A percentile compares a stretch with the other conserved stretches of the same genome.
Evolutionary conservation across 2,113 vertebrate species (phyloP).

Genomic region (Promerops cafer): DNA sequence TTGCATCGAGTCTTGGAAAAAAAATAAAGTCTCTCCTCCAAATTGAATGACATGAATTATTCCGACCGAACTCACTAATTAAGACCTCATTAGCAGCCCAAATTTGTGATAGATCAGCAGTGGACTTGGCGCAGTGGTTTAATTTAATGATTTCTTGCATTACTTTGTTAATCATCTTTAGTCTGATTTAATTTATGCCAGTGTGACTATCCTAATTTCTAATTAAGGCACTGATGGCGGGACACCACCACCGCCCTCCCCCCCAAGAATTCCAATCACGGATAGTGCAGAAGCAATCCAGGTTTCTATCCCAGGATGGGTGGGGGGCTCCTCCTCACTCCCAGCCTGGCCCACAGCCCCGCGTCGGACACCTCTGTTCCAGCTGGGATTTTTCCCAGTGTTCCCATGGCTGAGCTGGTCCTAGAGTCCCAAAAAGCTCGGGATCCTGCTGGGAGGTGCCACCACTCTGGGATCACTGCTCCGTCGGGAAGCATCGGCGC

Average conservation of each 20-base stretch:
- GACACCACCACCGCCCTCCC: not conserved
- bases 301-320: not conserved
- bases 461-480: not conserved
- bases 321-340: no score
- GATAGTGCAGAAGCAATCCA: not conserved
- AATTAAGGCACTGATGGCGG: constrained; percentile 74
- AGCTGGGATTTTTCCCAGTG: fast-evolving
- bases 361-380: fast-evolving
- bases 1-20: not conserved
- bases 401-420: not conserved
- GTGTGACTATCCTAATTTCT: constrained; percentile 77
- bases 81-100: constrained; percentile 80
- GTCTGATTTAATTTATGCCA: constrained; percentile 80
- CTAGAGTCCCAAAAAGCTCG: not conserved
- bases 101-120: constrained; percentile 79
- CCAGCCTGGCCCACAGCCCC: not conserved
- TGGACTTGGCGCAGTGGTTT: constrained; percentile 75
- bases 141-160: constrained; percentile 83
- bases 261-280: constrained; percentile 45
- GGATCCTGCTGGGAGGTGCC: not conserved
- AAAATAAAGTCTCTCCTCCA: constrained; percentile 16
- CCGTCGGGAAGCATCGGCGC: fast-evolving
- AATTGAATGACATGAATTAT: constrained; percentile 71
- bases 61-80: constrained; percentile 75
- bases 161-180: constrained; percentile 82